Evolutionary conservation across 2,797 vertebrate genomes (phyloP).

Genomic region (Bovichtus diacanthus): DNA sequence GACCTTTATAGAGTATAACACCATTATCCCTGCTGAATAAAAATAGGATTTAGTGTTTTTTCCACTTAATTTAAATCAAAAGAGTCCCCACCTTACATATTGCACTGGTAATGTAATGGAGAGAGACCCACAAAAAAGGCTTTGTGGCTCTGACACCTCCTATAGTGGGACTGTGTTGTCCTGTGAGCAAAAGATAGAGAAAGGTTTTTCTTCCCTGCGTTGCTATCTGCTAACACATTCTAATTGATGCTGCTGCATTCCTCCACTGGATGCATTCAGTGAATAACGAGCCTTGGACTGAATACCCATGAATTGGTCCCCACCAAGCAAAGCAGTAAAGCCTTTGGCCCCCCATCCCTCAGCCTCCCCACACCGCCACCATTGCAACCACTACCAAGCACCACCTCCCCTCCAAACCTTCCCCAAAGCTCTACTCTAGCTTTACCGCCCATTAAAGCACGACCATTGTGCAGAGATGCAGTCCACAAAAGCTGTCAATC

Average conservation of each 20-base stretch:
- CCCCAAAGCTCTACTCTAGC: constrained; percentile 84
- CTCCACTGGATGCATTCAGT: constrained; percentile 96
- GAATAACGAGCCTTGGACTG: constrained; percentile 96
- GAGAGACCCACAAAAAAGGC: constrained; percentile 94
- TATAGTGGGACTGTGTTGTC: constrained; percentile 93
- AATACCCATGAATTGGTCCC: constrained; percentile 97
- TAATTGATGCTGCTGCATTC: constrained; percentile 99
- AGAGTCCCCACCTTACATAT: constrained; percentile 99
- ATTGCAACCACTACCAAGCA: constrained; percentile 80
- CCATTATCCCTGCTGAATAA: constrained; percentile 95
- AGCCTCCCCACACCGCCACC: constrained; percentile 78
- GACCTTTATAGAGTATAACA: constrained; percentile 90
- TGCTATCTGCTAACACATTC: constrained; percentile 98
- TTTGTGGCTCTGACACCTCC: constrained; percentile 98
- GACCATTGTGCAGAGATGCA: constrained; percentile 94
- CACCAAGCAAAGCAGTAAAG: constrained; percentile 98
- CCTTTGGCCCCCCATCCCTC: constrained; percentile 86
- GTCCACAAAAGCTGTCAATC: constrained; percentile 99
- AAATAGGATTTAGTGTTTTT: constrained; percentile 99
- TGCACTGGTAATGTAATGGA: constrained; percentile 96
- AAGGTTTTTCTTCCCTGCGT: constrained; percentile 94
- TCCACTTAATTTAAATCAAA: constrained; percentile 99
- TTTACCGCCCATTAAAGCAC: constrained; percentile 97
- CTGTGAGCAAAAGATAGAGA: constrained; percentile 89
- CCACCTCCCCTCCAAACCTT: constrained; percentile 78